Percentiles rank a stretch among this genome's conserved stretches.
These are phyloP conservation scores for Meghimatium bilineatum DNA, from an alignment of 2,888 invertebrate genomes.

Conservation along the genomic window DNA sequence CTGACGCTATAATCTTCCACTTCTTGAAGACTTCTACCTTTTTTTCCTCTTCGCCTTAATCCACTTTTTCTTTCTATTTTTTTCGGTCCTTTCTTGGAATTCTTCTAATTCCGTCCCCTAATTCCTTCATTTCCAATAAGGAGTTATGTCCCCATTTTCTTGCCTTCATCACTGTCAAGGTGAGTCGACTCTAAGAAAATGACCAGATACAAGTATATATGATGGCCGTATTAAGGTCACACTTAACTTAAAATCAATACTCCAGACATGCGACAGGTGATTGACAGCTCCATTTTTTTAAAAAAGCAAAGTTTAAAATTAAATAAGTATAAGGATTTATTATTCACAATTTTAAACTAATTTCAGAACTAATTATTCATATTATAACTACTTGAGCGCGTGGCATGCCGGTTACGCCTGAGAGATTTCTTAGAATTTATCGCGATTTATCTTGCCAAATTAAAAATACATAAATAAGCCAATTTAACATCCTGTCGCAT, in stretches of 20 bases:
- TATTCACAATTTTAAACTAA: slow-evolving; percentile 8
- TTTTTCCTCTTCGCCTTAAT: neutral
- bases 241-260: slow-evolving; percentile 11
- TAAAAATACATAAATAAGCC: slow-evolving; percentile 11
- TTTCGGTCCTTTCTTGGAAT: neutral
- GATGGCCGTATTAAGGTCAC: neutral
- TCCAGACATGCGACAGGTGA: slow-evolving; percentile 11
- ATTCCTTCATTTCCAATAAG: neutral
- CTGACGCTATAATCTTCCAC: too few relatives aligned
- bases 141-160: neutral
- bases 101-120: neutral
- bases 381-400: neutral
- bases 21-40: neutral
- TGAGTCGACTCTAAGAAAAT: neutral
- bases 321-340: slow-evolving; percentile 3
- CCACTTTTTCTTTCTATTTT: neutral
- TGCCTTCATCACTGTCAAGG: neutral
- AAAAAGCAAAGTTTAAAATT: neutral
- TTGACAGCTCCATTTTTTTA: slow-evolving; percentile 11
- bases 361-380: slow-evolving; percentile 7
- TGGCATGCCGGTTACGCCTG: neutral
- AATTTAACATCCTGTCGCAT: neutral
- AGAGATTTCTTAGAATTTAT: neutral
- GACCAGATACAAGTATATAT: neutral
- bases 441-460: neutral